Evolutionary conservation across 2,797 vertebrate genomes (phyloP).

Genomic region (Mus minutoides): DNA sequence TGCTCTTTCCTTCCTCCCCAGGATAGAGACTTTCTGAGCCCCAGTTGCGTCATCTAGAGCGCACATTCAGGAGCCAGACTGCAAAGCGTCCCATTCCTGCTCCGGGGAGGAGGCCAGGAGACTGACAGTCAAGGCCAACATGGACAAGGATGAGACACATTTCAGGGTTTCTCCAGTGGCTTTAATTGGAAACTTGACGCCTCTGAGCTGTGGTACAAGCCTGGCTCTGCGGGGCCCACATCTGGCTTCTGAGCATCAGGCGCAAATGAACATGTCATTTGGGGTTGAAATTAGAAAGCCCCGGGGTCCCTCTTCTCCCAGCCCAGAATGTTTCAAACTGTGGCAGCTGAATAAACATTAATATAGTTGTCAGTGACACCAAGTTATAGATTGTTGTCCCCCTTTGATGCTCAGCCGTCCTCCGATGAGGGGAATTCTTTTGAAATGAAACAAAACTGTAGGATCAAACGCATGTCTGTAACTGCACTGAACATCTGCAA

Average conservation of each 20-base stretch:
- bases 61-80: background rate
- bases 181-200: slow-evolving; percentile 62
- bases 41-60: background rate
- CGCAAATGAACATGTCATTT: background rate
- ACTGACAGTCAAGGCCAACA: background rate
- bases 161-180: slow-evolving; percentile 50
- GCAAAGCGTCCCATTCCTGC: background rate
- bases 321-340: background rate
- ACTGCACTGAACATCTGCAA: background rate
- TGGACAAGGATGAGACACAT: background rate
- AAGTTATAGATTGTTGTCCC: slow-evolving; percentile 14
- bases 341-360: slow-evolving; percentile 5
- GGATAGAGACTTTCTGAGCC: background rate
- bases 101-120: background rate
- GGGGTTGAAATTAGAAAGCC: background rate
- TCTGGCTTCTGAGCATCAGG: background rate
- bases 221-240: background rate
- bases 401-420: background rate
- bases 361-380: background rate
- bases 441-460: background rate
- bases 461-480: slow-evolving; percentile 9
- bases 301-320: background rate
- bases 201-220: background rate
- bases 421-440: background rate
- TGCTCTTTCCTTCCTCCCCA: background rate